Evolutionary conservation across 2,888 invertebrate genomes (phyloP).

Genomic region (Hypomecis punctinalis): DNA sequence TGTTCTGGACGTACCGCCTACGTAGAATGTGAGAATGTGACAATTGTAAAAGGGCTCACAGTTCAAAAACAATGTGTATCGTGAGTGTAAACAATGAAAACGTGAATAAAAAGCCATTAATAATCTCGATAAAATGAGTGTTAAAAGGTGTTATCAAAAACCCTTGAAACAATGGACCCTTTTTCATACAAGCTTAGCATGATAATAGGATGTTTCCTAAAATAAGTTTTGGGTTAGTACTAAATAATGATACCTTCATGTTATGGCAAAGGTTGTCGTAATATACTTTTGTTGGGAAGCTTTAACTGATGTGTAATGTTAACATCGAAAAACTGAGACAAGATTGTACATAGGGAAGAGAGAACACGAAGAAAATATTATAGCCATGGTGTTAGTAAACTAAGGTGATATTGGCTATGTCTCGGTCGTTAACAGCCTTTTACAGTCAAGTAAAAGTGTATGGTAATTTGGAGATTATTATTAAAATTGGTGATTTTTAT

Average conservation of each 20-base stretch:
- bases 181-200: not conserved
- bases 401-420: too few relatives aligned
- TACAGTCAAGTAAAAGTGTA: too few relatives aligned
- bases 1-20: slow-evolving; percentile 10
- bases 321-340: too few relatives aligned
- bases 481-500: too few relatives aligned
- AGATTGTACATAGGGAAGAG: too few relatives aligned
- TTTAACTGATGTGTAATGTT: not conserved
- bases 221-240: slow-evolving; percentile 3
- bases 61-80: not conserved
- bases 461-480: too few relatives aligned
- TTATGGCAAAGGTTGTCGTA: not conserved
- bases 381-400: too few relatives aligned
- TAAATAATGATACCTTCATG: slow-evolving; percentile 2
- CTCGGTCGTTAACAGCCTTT: too few relatives aligned
- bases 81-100: not conserved
- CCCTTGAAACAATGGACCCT: not conserved
- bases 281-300: not conserved
- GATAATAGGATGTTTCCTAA: not conserved
- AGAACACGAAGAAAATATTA: too few relatives aligned
- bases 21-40: slow-evolving; percentile 4
- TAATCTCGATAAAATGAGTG: not conserved
- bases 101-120: not conserved
- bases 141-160: slow-evolving; percentile 1
- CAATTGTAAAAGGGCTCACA: not conserved